Evolutionary conservation across 2,797 vertebrate species (phyloP).

Genomic region (Pagetopsis macropterus): DNA sequence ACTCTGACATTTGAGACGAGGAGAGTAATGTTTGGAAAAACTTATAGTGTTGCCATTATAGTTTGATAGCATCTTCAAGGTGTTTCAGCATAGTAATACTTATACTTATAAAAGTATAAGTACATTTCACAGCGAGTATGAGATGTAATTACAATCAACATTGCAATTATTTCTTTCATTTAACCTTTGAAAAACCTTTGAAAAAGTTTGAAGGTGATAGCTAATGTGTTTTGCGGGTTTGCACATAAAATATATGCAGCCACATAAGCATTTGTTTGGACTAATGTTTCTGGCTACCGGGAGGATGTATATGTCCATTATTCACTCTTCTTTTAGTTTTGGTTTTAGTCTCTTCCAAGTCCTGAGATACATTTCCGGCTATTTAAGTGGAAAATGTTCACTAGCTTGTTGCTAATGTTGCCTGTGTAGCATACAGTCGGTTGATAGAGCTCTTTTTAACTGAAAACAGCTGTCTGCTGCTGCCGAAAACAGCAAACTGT

Average conservation of each 20-base stretch:
- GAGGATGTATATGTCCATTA: background rate
- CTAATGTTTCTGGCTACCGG: background rate
- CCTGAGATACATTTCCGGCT: background rate
- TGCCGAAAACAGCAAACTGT: too few species aligned
- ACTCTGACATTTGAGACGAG: conserved; percentile 45
- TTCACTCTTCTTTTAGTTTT: background rate
- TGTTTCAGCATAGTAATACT: background rate
- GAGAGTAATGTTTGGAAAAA: conserved; percentile 13
- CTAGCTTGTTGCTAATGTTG: background rate
- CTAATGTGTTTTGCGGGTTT: background rate
- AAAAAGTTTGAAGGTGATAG: background rate
- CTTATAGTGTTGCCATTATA: background rate
- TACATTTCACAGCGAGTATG: background rate
- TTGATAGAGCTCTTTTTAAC: background rate
- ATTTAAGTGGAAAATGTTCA: background rate
- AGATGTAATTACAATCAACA: background rate
- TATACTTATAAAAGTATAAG: background rate
- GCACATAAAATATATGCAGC: background rate
- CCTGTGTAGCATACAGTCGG: background rate
- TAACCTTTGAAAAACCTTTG: background rate
- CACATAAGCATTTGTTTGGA: conserved; percentile 1
- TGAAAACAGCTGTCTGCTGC: too few species aligned
- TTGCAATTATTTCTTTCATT: background rate
- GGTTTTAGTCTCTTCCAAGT: background rate
- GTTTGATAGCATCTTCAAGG: background rate